These are phyloP conservation scores for Mugil cephalus DNA, from an alignment of 2,113 vertebrate species.

Conservation along the genomic window DNA sequence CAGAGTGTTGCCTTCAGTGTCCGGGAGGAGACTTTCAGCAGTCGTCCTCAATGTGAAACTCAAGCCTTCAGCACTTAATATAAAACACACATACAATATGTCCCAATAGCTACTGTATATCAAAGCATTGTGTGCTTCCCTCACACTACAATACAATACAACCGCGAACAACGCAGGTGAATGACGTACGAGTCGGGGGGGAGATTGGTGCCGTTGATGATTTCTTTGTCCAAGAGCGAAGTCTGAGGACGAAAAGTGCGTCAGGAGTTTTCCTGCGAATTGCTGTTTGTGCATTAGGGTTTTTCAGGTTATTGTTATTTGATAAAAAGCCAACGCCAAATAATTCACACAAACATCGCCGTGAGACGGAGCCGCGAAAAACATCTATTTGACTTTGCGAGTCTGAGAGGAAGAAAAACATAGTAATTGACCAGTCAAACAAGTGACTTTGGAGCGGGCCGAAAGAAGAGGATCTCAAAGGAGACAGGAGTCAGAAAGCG, in stretches of 20 bases:
- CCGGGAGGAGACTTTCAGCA: conserved; percentile 58
- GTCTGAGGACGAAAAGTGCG: neutral
- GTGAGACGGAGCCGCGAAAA: conserved; percentile 36
- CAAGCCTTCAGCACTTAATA: conserved; percentile 50
- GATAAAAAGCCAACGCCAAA: conserved; percentile 53
- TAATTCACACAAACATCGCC: conserved; percentile 55
- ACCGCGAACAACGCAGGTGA: conserved; percentile 5
- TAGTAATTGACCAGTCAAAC: conserved; percentile 61
- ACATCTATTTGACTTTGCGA: conserved; percentile 64
- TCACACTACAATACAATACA: conserved; percentile 25
- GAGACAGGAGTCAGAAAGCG: conserved; percentile 42
- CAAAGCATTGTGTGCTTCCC: conserved; percentile 19
- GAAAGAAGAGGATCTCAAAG: conserved; percentile 49
- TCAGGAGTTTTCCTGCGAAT: conserved; percentile 37
- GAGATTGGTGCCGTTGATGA: neutral
- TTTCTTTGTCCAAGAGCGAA: conserved; percentile 28
- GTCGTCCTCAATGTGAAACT: conserved; percentile 57
- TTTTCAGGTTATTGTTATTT: conserved; percentile 60
- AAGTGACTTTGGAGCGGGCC: conserved; percentile 59
- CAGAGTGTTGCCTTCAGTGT: conserved; percentile 52
- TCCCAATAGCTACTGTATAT: conserved; percentile 48
- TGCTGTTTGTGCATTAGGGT: conserved; percentile 39
- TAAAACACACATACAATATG: conserved; percentile 50
- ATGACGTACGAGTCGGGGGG: neutral
- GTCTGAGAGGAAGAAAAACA: conserved; percentile 62